These are phyloP conservation scores for Andrena bucephala DNA, from an alignment of 2,888 invertebrate genomes.

Conservation along the genomic window DNA sequence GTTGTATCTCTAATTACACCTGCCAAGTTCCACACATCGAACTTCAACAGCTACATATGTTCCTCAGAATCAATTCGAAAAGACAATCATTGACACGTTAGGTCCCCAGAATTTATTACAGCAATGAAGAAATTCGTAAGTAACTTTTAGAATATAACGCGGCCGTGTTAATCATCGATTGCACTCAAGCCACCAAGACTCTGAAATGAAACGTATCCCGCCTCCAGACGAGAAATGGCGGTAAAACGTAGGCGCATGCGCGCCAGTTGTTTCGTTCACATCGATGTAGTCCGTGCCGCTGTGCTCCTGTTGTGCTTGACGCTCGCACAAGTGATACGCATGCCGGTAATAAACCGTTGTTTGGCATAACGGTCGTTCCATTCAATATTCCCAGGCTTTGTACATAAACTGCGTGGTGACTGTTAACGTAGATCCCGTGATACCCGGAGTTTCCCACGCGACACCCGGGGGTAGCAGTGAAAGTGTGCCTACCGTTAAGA, in stretches of 20 bases:
- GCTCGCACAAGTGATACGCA: conserved; percentile 56
- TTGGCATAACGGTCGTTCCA: conserved; percentile 63
- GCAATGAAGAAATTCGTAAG: not conserved
- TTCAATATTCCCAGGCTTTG: conserved; percentile 23
- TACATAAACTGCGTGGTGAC: conserved; percentile 26
- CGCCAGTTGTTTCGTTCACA: conserved; percentile 44
- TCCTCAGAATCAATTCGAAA: not conserved
- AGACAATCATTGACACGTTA: not conserved
- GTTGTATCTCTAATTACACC: not conserved
- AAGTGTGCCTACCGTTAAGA: conserved; percentile 40
- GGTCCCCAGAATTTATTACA: not conserved
- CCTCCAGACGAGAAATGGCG: conserved; percentile 55
- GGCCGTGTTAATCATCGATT: not conserved
- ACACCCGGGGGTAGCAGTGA: conserved; percentile 14
- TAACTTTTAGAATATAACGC: not conserved
- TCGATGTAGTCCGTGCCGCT: conserved; percentile 28
- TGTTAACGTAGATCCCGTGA: conserved; percentile 3
- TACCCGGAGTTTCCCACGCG: not conserved
- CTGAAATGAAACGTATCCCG: conserved; percentile 47
- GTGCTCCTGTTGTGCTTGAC: conserved; percentile 54
- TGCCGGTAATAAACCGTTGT: conserved; percentile 66
- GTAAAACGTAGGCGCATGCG: conserved; percentile 49
- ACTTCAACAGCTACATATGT: not conserved
- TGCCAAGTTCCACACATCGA: conserved; percentile 28
- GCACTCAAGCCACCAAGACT: not conserved